Percentiles rank a stretch among this genome's conserved stretches.
Evolutionary conservation across 2,888 invertebrate genomes (phyloP).

Genomic region (Torymus tubicola): DNA sequence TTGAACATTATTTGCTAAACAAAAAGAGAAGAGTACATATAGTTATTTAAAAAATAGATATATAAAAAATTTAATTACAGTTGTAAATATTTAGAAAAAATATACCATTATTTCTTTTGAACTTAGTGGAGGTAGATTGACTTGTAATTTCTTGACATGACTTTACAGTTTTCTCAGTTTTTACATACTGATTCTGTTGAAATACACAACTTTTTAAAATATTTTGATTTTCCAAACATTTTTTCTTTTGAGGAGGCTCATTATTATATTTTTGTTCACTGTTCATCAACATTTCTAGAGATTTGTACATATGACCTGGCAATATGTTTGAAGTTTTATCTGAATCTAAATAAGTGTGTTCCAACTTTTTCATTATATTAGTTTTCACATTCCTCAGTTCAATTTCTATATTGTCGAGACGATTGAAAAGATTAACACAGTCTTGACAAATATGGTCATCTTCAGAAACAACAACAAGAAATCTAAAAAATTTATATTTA

Average conservation of each 20-base stretch:
- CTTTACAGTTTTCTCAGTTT: background rate
- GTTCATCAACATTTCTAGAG: background rate
- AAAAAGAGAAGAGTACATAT: too few relatives aligned
- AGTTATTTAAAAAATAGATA: too few relatives aligned
- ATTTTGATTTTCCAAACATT: background rate
- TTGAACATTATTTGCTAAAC: too few relatives aligned
- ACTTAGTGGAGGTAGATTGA: too few relatives aligned
- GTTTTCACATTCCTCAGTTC: conserved; percentile 70
- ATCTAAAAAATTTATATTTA: conserved; percentile 62
- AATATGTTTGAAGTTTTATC: conserved; percentile 14
- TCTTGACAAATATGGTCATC: conserved; percentile 75
- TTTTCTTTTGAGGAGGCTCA: background rate
- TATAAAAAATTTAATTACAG: too few relatives aligned
- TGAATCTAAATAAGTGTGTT: conserved; percentile 69
- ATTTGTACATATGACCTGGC: background rate
- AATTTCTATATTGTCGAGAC: conserved; percentile 72
- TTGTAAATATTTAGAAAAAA: too few relatives aligned
- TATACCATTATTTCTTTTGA: too few relatives aligned
- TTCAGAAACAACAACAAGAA: conserved; percentile 74
- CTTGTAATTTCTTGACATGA: too few relatives aligned
- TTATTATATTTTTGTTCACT: background rate
- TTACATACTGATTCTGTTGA: background rate
- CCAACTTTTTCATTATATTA: conserved; percentile 70
- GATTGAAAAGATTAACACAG: conserved; percentile 74
- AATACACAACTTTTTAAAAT: background rate